These are phyloP conservation scores for Alouatta palliata DNA, from an alignment of 2,113 vertebrate genomes.

Conservation along the genomic window DNA sequence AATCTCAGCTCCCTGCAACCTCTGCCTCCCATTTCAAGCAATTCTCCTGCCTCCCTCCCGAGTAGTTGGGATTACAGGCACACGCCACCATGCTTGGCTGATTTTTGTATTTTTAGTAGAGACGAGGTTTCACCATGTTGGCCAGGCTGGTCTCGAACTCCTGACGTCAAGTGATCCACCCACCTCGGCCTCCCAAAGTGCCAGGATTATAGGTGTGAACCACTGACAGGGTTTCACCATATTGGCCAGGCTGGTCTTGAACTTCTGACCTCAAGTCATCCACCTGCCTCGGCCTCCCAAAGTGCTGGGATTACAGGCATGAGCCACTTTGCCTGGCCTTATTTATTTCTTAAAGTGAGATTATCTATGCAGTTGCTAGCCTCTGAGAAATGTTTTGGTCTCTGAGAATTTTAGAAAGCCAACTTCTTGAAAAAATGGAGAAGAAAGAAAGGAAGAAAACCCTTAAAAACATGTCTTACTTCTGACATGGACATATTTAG, in stretches of 20 bases:
- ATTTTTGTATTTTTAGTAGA: not conserved
- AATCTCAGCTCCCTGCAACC: not conserved
- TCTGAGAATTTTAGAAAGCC: slow-evolving; percentile 25
- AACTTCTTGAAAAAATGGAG: not conserved
- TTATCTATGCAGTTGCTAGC: not conserved
- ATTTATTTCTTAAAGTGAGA: not conserved
- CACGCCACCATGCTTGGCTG: not conserved
- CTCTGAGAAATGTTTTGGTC: not conserved
- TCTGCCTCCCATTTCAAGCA: not conserved
- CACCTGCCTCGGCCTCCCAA: not conserved
- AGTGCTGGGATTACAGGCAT: not conserved
- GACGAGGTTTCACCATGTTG: not conserved
- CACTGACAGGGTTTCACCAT: not conserved
- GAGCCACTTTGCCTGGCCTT: not conserved
- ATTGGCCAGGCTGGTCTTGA: not conserved
- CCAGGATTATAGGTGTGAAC: not conserved
- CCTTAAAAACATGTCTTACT: not conserved
- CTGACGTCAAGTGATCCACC: not conserved
- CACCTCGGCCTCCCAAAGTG: not conserved
- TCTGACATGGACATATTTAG: not conserved
- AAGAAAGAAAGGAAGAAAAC: not conserved
- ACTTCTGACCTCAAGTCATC: not conserved
- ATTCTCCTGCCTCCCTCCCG: not conserved
- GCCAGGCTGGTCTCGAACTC: not conserved
- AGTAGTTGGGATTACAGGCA: not conserved